Percentiles rank a stretch among this genome's conserved stretches.
These are phyloP conservation scores for Schizothorax lantsangensis DNA, from an alignment of 2,797 vertebrate species.

Conservation along the genomic window DNA sequence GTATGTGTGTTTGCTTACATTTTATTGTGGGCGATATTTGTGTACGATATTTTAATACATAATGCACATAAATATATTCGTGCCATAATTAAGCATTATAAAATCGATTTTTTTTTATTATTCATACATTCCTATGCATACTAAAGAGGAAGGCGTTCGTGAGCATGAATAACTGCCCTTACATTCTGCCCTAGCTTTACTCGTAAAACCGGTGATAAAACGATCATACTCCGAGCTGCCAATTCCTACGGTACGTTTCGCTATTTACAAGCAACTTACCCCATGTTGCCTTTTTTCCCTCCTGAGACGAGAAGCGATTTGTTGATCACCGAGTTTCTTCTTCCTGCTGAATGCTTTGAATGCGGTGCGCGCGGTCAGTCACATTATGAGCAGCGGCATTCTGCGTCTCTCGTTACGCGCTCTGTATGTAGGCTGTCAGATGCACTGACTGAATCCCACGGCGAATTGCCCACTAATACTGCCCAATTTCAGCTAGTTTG, in stretches of 20 bases:
- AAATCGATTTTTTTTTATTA: neutral
- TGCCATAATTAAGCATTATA: neutral
- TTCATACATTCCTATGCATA: neutral
- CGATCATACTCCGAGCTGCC: neutral
- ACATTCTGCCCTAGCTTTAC: neutral
- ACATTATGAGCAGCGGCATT: constrained; percentile 44
- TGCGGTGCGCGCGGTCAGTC: constrained; percentile 24
- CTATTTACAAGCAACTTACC: constrained; percentile 52
- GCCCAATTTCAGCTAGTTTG: constrained; percentile 37
- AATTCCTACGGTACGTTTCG: constrained; percentile 16
- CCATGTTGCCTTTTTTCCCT: constrained; percentile 45
- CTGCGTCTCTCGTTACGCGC: constrained; percentile 39
- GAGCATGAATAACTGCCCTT: neutral
- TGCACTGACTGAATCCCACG: constrained; percentile 28
- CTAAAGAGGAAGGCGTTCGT: neutral
- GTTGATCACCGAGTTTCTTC: constrained; percentile 46
- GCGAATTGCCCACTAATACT: constrained; percentile 23
- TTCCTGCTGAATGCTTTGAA: constrained; percentile 22
- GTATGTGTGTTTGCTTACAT: neutral
- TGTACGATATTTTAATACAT: neutral
- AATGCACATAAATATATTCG: neutral
- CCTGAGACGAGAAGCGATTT: constrained; percentile 29
- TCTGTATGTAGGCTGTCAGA: constrained; percentile 48
- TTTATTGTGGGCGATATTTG: neutral
- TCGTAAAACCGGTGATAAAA: neutral